Base-by-base conservation (phyloP, 2,888 invertebrate genomes). In the Esperia sulphurella region DNA sequence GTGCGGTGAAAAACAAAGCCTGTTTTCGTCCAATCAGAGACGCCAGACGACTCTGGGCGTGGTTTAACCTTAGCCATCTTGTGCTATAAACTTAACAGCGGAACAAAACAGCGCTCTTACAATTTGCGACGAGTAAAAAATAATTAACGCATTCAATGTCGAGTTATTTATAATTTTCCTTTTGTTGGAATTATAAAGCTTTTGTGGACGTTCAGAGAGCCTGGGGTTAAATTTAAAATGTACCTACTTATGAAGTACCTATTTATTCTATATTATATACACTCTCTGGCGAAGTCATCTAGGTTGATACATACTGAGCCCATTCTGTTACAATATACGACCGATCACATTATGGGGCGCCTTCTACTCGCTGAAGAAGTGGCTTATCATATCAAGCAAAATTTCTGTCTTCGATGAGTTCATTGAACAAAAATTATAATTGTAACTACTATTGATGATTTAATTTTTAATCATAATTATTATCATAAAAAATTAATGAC, bases 81-180 rank as follows among this genome's bases (percentile, higher is more conserved):
- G 57, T 67, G 70, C 71, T 75, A 70, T 66, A 74, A 75, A 79
- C 73, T 71, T 77, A 73, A 63, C 71, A 74, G 73, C 68, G 67
- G 65, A 69, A 79, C 78, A 82, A 80, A 81, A 77, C 75, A 69
- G 68, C 68, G 71, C 72, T 65, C 61, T 62, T 68, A 75, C 75
- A 79, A 79, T 79, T 76, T 73, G 73, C 77, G 68, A 68, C 65
- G 70, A 80, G 79, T 63, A 67, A 74, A 78, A 76, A 77, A 81
- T 74, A 74, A 83, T 79, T 79, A 80, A 75, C 70, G 71, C 71
- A 75, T 74, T 74, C 69, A 78, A 69, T 66, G 66, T 62, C 61
- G 58, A 68, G 62, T 55, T 58, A 51, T 59, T 55, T 58, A 51
- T 59, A 54, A 59, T 59, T 60, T 58, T 50, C 52, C 46, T 48